Percentiles rank a stretch among this genome's conserved stretches.
phyloP scores from a whole-genome alignment of 2,888 invertebrate species.

The Eilema sororculum region DNA sequence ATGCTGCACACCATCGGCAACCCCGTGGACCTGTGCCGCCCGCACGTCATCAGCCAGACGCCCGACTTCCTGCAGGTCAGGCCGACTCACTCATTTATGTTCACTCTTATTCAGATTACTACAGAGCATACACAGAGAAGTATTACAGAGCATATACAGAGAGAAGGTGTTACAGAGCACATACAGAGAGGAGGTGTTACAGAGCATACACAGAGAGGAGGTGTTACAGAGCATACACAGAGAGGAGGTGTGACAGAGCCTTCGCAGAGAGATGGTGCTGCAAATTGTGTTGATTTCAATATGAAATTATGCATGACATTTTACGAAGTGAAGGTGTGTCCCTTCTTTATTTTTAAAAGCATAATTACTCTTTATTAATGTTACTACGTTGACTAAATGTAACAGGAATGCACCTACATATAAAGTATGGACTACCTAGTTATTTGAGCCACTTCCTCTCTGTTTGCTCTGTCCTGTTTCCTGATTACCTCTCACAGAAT shows the following conservation, averaged over 20 bases:
- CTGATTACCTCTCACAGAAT: too few species aligned
- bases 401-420: too few species aligned
- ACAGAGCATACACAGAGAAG: neutral
- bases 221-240: too few species aligned
- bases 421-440: too few species aligned
- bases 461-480: too few species aligned
- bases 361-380: too few species aligned
- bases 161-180: neutral
- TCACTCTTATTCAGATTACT: neutral
- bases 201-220: neutral
- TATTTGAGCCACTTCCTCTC: too few species aligned
- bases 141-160: neutral
- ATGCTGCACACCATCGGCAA: slow-evolving; percentile 97
- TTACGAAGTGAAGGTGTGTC: too few species aligned
- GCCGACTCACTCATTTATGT: neutral
- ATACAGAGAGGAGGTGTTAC: neutral
- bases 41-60: slow-evolving; percentile 91
- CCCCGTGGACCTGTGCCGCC: slow-evolving; percentile 96
- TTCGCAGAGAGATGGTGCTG: neutral
- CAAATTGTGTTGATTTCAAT: too few species aligned
- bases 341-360: too few species aligned
- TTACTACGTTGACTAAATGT: too few species aligned
- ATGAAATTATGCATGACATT: too few species aligned
- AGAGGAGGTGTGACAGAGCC: neutral
- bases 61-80: slow-evolving; percentile 87